phyloP scores from a whole-genome alignment of 2,113 vertebrate genomes.

The Catharus fuscescens region DNA sequence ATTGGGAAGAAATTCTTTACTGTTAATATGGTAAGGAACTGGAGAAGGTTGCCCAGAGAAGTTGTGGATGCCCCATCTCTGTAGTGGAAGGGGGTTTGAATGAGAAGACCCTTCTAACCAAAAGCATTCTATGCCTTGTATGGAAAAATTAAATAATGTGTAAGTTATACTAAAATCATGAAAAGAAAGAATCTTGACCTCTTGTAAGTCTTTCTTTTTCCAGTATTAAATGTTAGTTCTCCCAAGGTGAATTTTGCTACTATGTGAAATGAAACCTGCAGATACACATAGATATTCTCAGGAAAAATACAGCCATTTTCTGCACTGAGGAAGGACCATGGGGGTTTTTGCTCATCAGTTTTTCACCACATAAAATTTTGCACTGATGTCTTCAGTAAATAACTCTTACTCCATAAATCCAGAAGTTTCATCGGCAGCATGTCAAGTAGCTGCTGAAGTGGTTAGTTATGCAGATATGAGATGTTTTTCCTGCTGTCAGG shows the following conservation, averaged over 20 bases:
- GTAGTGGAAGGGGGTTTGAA: not conserved
- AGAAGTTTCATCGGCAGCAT: not conserved
- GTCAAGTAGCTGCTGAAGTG: not conserved
- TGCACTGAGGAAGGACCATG: not conserved
- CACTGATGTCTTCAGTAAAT: not conserved
- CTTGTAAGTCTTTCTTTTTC: not conserved
- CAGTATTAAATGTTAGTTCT: not conserved
- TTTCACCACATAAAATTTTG: not conserved
- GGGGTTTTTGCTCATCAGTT: not conserved
- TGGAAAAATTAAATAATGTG: not conserved
- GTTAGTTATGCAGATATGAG: not conserved
- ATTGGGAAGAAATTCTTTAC: not conserved
- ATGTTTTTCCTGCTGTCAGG: not conserved
- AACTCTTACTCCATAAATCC: not conserved
- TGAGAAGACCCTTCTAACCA: not conserved
- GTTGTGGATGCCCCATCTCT: not conserved
- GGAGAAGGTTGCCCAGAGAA: not conserved
- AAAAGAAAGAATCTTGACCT: not conserved
- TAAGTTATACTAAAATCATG: not conserved
- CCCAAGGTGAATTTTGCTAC: not conserved
- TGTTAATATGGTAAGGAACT: not conserved
- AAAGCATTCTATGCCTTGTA: not conserved
- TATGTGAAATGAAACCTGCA: not conserved
- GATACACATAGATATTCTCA: not conserved
- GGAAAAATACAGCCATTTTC: not conserved